Evolutionary conservation across 2,113 vertebrate species (phyloP).

Genomic region (Sitta europaea): DNA sequence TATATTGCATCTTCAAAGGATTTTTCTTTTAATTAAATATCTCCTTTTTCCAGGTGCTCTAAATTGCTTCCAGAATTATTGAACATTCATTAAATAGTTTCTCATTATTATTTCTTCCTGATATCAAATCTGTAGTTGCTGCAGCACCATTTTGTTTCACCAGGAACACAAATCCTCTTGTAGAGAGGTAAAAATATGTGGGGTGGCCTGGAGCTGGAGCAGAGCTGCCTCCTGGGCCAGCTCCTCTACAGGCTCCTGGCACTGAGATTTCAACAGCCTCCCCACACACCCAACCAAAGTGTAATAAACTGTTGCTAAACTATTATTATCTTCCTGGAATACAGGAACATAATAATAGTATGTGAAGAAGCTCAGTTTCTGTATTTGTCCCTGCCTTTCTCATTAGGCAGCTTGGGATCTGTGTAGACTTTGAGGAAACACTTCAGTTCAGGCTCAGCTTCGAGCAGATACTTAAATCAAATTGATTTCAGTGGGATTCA

Average conservation of each 20-base stretch:
- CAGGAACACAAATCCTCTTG: not conserved
- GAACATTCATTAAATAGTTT: not conserved
- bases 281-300: not conserved
- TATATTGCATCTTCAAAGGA: not conserved
- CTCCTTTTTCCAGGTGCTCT: not conserved
- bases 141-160: not conserved
- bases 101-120: not conserved
- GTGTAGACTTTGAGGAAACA: not conserved
- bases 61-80: not conserved
- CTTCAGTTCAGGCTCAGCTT: not conserved
- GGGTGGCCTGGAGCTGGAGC: not conserved
- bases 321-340: not conserved
- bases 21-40: not conserved
- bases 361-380: not conserved
- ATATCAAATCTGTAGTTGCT: not conserved
- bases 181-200: no score
- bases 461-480: not conserved
- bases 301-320: not conserved
- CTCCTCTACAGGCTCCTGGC: accelerated
- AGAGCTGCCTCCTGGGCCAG: not conserved
- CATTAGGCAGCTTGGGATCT: not conserved
- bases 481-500: not conserved
- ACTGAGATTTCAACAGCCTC: not conserved
- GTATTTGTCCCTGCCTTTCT: not conserved
- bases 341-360: not conserved